These are phyloP conservation scores for Melanotaenia boesemani DNA, from an alignment of 2,797 vertebrate species.

Conservation along the genomic window DNA sequence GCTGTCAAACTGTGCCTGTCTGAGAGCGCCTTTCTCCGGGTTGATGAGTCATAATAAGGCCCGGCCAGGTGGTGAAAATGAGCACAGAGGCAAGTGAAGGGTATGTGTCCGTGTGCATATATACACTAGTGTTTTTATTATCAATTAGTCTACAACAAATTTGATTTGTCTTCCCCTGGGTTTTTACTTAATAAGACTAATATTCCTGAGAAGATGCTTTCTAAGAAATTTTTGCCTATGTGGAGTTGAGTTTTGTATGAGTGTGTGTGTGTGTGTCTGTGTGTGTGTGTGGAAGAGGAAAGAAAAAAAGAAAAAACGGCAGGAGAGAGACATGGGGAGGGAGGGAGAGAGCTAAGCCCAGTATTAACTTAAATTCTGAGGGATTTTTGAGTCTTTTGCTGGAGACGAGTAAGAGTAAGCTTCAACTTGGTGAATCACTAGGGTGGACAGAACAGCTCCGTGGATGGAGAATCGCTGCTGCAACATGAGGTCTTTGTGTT, in stretches of 20 bases:
- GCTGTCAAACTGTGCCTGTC: constrained; percentile 72
- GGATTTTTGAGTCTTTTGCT: constrained; percentile 49
- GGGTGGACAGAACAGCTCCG: constrained; percentile 6
- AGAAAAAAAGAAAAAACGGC: constrained; percentile 7
- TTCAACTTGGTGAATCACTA: constrained; percentile 40
- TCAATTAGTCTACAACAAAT: constrained; percentile 23
- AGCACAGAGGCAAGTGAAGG: constrained; percentile 29
- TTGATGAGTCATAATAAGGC: constrained; percentile 75
- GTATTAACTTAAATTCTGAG: constrained; percentile 50
- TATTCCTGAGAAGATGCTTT: constrained; percentile 4
- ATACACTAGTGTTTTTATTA: background rate
- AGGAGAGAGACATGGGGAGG: background rate
- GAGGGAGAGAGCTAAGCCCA: constrained; percentile 21
- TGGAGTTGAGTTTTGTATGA: constrained; percentile 7
- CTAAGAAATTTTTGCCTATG: background rate
- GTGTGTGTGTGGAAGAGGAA: background rate
- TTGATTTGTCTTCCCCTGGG: constrained; percentile 8
- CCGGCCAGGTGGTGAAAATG: constrained; percentile 63
- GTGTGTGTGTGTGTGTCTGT: background rate
- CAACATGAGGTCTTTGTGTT: constrained; percentile 68
- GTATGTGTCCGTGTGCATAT: constrained; percentile 3
- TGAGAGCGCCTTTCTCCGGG: constrained; percentile 57
- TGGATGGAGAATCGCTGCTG: constrained; percentile 51
- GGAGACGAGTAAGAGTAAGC: constrained; percentile 39
- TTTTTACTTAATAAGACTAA: constrained; percentile 6